A percentile compares a stretch with the other conserved stretches of the same genome.
phyloP scores from a whole-genome alignment of 2,888 invertebrate genomes.

The Platynereis dumerilii region DNA sequence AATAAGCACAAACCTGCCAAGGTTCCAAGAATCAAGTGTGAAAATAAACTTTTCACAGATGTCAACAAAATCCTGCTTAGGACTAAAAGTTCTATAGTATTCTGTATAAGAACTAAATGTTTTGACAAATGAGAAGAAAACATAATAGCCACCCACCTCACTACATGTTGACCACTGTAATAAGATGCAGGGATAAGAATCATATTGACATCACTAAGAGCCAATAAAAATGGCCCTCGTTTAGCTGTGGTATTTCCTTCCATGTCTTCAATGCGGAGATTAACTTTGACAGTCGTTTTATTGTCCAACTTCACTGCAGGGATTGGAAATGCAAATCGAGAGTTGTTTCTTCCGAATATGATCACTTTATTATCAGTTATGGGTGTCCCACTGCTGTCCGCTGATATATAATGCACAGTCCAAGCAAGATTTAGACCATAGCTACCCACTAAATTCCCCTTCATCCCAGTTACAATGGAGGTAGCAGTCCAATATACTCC shows the following conservation, averaged over 20 bases:
- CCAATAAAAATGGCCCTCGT: slow-evolving; percentile 34
- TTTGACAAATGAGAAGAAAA: too few species aligned
- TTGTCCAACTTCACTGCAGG: slow-evolving; percentile 9
- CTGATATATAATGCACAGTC: slow-evolving; percentile 22
- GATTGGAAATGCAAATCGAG: slow-evolving; percentile 11
- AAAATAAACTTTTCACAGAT: too few species aligned
- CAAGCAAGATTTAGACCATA: slow-evolving; percentile 10
- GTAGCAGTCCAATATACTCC: too few species aligned
- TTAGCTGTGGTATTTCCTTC: slow-evolving; percentile 10
- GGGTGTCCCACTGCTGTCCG: slow-evolving; percentile 15
- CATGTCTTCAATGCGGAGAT: slow-evolving; percentile 13
- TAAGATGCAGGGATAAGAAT: slow-evolving; percentile 33
- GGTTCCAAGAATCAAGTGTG: too few species aligned
- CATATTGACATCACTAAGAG: slow-evolving; percentile 33
- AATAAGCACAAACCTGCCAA: too few species aligned
- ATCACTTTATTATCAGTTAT: slow-evolving; percentile 15
- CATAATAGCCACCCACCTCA: too few species aligned
- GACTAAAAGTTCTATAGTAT: too few species aligned
- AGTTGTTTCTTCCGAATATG: slow-evolving; percentile 20
- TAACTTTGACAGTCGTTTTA: slow-evolving; percentile 20
- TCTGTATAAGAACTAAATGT: too few species aligned
- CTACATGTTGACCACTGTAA: slow-evolving; percentile 16
- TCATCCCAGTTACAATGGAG: too few species aligned
- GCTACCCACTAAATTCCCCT: too few species aligned
- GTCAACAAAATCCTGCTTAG: too few species aligned